Percentiles rank a stretch among this genome's conserved stretches.
Conservation (phyloP, 2,888 invertebrate genomes). For the Ormyrus labotus region DNA sequence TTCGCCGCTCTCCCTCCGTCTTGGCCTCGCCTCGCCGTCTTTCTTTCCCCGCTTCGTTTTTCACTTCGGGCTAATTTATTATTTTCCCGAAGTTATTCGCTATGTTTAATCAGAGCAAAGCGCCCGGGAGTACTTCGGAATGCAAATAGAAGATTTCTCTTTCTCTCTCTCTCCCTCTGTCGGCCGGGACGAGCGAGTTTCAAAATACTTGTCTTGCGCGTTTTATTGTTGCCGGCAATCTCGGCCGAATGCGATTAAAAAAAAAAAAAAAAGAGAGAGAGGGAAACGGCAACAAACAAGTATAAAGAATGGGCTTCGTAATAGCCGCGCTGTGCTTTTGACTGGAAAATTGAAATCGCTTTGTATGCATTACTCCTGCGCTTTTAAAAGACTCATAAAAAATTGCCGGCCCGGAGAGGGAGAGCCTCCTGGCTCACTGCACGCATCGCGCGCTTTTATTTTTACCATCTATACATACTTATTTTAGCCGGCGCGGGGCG, state of each 20-base stretch:
- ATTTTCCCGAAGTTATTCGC: conserved; percentile 27
- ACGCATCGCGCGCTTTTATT: neutral
- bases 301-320: conserved; percentile 32
- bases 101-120: conserved; percentile 31
- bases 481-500: neutral
- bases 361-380: conserved; percentile 57
- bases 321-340: conserved; percentile 48
- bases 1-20: conserved; percentile 18
- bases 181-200: conserved; percentile 4
- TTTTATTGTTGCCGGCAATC: conserved; percentile 30
- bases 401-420: conserved; percentile 16
- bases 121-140: neutral
- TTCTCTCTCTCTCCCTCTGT: neutral
- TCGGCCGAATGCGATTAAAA: conserved; percentile 4
- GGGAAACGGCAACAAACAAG: conserved; percentile 12
- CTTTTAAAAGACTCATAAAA: conserved; percentile 51
- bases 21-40: neutral
- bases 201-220: conserved; percentile 3
- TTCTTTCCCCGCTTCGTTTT: neutral
- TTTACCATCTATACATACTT: neutral
- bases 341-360: conserved; percentile 63
- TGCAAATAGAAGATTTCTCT: conserved; percentile 19
- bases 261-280: conserved; percentile 5
- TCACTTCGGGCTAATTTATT: conserved; percentile 28
- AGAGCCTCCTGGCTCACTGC: neutral